Base-by-base conservation (phyloP, 1,140 invertebrate species). In the Drosophila equinoxialis region DNA sequence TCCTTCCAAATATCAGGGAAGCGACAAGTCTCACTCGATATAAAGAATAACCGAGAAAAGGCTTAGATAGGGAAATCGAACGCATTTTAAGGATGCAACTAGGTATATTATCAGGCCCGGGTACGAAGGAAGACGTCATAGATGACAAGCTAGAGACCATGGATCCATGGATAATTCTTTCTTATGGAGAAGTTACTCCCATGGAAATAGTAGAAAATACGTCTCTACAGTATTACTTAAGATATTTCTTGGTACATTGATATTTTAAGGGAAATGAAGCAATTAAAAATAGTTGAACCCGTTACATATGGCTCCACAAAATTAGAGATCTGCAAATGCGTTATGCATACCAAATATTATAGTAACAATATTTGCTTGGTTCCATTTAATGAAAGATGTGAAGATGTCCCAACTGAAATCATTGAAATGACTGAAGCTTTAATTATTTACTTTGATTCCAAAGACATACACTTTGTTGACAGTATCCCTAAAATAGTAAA, bases 341-440 rank as follows among this genome's bases (percentile, higher is more conserved):
- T 71, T 66, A 75, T 78, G 65, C 61, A n/a, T 7, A 78, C 68
- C 30, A 78, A 78, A 78, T 78, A 78, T 55, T 78, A 71, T 35
- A 75, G 11, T 60, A 78, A 63, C 7, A 75, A 65, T 17, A 67
- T 78, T 48, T 75, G 39, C 26, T 51, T 78, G 68, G 45, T 78
- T 20, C 68, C 76, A 8, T 78, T 75, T 39, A 61, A 75, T 61
- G 76, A 60, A 8, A 75, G 65, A 33, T 55, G 35, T 42, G 76
- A 75, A 23, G 45, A 17, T 37, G 55, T 78, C 41, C 76, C 76
- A 30, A 10, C 60, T 20, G 76, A 78, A 68, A 42, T 78, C 4
- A 61, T 30, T 13, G 61, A 68, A 30, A 7, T 23, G 57, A 65
- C 61, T n/a, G 76, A 78, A 65, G 68, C 72, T 61, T 61, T 78